These are phyloP conservation scores for Oreochromis niloticus DNA, from an alignment of 2,113 vertebrate genomes.

Conservation along the genomic window DNA sequence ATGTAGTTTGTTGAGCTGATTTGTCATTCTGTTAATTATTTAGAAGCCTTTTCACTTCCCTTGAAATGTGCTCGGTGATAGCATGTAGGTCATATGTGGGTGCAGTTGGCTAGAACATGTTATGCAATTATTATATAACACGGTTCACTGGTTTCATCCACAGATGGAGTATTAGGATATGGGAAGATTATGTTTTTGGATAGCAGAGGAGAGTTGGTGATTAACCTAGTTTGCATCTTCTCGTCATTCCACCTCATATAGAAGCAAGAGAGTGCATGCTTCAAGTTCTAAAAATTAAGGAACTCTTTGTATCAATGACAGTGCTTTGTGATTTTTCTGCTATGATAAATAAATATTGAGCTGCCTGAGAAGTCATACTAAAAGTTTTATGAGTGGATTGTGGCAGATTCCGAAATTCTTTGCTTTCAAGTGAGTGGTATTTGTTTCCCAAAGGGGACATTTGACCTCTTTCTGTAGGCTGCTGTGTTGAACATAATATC, in stretches of 20 bases:
- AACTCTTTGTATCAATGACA: neutral
- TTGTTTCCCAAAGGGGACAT: neutral
- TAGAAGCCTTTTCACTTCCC: neutral
- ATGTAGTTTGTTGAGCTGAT: neutral
- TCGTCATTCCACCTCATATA: neutral
- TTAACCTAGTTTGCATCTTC: neutral
- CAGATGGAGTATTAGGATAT: neutral
- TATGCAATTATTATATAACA: neutral
- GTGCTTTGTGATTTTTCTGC: neutral
- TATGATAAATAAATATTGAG: constrained; percentile 1
- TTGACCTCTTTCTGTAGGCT: constrained; percentile 43
- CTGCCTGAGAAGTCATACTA: neutral
- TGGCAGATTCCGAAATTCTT: neutral
- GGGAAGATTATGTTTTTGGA: neutral
- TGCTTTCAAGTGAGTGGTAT: neutral
- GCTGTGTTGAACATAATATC: constrained; percentile 16
- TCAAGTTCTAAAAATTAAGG: neutral
- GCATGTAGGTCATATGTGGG: neutral
- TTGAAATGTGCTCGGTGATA: neutral
- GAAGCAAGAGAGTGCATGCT: neutral
- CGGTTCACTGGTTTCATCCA: neutral
- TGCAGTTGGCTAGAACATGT: neutral
- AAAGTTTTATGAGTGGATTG: constrained; percentile 13
- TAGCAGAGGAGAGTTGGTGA: neutral
- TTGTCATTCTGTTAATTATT: neutral